Base-by-base conservation (phyloP, 1,140 invertebrate genomes). In the Macrocentrus cingulum region DNA sequence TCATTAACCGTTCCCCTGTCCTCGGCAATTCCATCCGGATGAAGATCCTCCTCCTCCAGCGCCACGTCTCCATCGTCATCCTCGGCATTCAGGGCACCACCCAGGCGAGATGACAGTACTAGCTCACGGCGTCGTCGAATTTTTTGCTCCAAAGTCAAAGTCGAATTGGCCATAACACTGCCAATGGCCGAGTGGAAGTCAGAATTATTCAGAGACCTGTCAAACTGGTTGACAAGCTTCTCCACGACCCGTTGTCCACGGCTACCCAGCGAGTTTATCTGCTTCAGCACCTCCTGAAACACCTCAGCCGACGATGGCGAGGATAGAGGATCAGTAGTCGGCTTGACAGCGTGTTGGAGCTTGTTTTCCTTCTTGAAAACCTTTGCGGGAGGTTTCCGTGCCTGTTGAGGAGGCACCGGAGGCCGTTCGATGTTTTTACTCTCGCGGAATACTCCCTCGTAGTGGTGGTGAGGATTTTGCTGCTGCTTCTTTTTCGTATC, bases 11-110 rank as follows among this genome's bases (percentile, higher is more conserved):
- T 74, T 0, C 81, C 81, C 58, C 84, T 81, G 62, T 87, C 81
- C 29, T 87, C 84, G 1, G 85, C 86, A 51, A 83, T 85, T 1
- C 84, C 86, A 65, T 88, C 87, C 7, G 84, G 82, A 49, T 69
- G 55, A 9, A 76, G 55, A 23, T 67, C 59, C 48, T 59, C 72
- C 71, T 87, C 83, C 72, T 88, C 86, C 32, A 83, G 68, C 1
- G 81, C 86, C 23, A 77, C 78, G 64, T 88, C 80, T 34, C 81
- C 81, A 0, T 83, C 81, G 54, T 84, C 83, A 45, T 87, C 86
- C 41, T 87, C 85, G 29, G 86, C 74, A 41, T 81, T 84, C 1
- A 86, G 63, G 22, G 80, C 60, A 13, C 73, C 69, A 20, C 69
- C 55, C 16, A 85, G 45, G 64, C 73, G 72, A 61, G 79, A 68